Evolutionary conservation across 2,113 vertebrate genomes (phyloP).

Genomic region (Stegostoma tigrinum): DNA sequence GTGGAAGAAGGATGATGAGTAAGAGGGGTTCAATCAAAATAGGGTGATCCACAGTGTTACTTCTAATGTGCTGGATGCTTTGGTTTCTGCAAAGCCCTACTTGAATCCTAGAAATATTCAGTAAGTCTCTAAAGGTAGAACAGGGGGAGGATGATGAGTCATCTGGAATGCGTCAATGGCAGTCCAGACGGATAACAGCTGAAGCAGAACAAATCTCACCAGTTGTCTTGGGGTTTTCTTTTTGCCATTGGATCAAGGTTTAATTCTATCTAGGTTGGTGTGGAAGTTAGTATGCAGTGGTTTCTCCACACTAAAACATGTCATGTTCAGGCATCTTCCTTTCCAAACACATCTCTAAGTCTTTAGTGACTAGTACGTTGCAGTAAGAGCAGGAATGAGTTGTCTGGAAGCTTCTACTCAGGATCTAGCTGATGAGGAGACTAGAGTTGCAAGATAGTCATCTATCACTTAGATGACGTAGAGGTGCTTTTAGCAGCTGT

Average conservation of each 20-base stretch:
- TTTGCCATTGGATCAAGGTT: neutral
- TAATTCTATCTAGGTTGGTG: neutral
- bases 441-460: neutral
- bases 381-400: neutral
- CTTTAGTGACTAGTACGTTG: neutral
- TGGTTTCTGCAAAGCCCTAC: too few relatives aligned
- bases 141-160: neutral
- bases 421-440: neutral
- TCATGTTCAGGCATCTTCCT: neutral
- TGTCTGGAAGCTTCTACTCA: neutral
- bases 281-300: neutral
- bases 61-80: too few relatives aligned
- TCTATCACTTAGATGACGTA: too few relatives aligned
- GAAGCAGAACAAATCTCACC: neutral
- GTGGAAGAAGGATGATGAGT: too few relatives aligned
- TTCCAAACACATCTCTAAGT: neutral
- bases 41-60: too few relatives aligned
- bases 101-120: too few relatives aligned
- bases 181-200: neutral
- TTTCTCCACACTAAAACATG: neutral
- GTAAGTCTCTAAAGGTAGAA: too few relatives aligned
- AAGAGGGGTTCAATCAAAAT: too few relatives aligned
- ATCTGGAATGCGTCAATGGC: neutral
- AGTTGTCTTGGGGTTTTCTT: neutral
- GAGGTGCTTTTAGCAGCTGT: neutral